Evolutionary conservation across 2,797 vertebrate species (phyloP).

Genomic region (Phrynocephalus vlangalii): DNA sequence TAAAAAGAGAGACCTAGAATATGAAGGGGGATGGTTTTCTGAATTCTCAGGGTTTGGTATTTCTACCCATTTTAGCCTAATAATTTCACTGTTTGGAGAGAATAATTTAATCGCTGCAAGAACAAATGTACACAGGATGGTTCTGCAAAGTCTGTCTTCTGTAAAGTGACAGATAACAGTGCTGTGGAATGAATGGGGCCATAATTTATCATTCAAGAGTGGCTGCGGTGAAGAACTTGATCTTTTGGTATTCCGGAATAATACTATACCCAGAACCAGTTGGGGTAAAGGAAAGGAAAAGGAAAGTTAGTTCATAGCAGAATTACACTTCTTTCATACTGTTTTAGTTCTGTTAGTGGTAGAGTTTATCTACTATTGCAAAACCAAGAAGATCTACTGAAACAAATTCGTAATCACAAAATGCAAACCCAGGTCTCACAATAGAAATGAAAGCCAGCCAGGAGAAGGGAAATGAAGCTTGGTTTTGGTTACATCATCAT

Average conservation of each 20-base stretch:
- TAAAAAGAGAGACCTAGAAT: rapidly evolving
- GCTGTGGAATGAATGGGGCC: background rate
- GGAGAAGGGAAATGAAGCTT: background rate
- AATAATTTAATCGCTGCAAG: slow-evolving; percentile 17
- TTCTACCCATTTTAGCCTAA: slow-evolving; percentile 32
- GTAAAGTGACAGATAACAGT: background rate
- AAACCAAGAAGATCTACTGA: background rate
- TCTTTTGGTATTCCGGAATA: background rate
- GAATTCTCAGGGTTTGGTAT: background rate
- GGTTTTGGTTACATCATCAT: background rate
- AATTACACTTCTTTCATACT: background rate
- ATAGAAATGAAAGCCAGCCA: background rate
- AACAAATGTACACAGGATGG: background rate
- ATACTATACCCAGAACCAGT: background rate
- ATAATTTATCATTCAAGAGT: background rate
- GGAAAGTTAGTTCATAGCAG: background rate
- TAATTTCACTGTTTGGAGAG: slow-evolving; percentile 25
- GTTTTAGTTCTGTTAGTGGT: background rate
- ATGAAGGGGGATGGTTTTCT: background rate
- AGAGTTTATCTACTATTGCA: background rate
- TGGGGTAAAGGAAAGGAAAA: background rate
- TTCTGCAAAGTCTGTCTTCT: slow-evolving; percentile 20
- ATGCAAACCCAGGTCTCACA: slow-evolving; percentile 1
- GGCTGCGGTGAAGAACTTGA: rapidly evolving
- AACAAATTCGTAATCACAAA: background rate